phyloP scores from a whole-genome alignment of 2,113 vertebrate genomes.

The Neomonachus schauinslandi region DNA sequence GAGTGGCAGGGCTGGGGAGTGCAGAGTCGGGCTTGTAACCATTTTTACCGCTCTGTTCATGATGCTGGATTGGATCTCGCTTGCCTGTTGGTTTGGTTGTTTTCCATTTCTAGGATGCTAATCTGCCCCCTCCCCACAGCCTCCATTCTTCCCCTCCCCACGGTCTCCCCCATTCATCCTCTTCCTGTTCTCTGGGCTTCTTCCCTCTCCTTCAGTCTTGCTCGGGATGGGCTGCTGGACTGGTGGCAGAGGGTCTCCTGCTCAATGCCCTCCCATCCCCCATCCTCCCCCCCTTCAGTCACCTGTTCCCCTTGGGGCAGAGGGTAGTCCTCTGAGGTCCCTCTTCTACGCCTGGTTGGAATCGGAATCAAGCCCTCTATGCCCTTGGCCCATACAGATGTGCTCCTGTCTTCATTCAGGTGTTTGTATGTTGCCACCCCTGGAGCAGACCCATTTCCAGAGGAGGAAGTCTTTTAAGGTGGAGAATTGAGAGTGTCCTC shows the following conservation, averaged over 20 bases:
- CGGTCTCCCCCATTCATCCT: neutral
- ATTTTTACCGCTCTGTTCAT: neutral
- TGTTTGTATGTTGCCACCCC: neutral
- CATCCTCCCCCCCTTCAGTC: neutral
- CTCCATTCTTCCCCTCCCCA: neutral
- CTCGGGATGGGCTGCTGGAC: neutral
- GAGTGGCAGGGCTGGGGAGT: neutral
- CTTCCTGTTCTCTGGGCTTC: neutral
- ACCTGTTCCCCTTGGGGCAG: neutral
- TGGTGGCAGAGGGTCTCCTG: neutral
- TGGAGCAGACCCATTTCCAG: neutral
- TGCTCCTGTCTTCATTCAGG: neutral
- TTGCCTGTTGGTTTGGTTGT: neutral
- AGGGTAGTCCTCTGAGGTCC: neutral
- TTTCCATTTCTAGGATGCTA: neutral
- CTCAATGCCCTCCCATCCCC: neutral
- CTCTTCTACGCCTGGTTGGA: neutral
- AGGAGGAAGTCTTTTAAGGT: neutral
- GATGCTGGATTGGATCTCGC: neutral
- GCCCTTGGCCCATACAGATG: rapidly evolving
- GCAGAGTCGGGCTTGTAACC: neutral
- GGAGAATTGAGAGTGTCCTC: neutral
- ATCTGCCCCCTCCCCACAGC: neutral
- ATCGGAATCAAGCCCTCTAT: neutral
- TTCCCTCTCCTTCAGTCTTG: neutral